Base-by-base conservation (phyloP, 1,140 invertebrate genomes). In the Micrasema minimum region DNA sequence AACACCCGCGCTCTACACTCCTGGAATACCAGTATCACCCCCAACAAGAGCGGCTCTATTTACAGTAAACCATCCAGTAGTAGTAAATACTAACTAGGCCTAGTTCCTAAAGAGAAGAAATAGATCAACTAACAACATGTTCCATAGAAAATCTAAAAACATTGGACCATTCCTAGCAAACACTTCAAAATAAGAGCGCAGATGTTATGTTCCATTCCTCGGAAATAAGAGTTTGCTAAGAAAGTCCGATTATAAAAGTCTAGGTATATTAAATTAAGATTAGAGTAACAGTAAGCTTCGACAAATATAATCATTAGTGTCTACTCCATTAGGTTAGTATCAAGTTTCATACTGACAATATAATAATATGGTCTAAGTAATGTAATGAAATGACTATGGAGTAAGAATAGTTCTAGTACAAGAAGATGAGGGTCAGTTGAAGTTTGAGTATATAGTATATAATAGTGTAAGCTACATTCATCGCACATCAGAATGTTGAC, bases 401-500 rank as follows among this genome's bases (percentile, higher is more conserved):
- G 26, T 31, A 22, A 14, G 35, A 64, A 41, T 41, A 59, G 50
- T 22, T 53, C 50, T 53, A 53, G 26, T 31, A 31, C 2, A 23
- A 62, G 16, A 38, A 64, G 65, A 66, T 64, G 72, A 59, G 46
- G 69, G 55, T 71, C 57, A 69, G 66, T 72, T 62, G 57, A 74
- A 66, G 65, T 59, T 69, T 57, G 72, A 74, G 72, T 74, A 74
- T 45, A 62, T 23, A 70, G 71, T 69, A 69, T n/a, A n/a, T n/a
- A n/a, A n/a, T n/a, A 69, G 66, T 73, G 71, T 69, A 66, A 69
- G 62, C 46, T 53, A 69, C 31, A 31, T n/a, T 61, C 46, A 46
- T 23, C 16, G 31, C 57, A 23, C 41, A 22, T 43, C 55, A 67
- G 65, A 50, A 66, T 50, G 55, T 57, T 66, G 53, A 53, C 22